phyloP scores from a whole-genome alignment of 2,113 vertebrate genomes.

The Heliornis fulica region DNA sequence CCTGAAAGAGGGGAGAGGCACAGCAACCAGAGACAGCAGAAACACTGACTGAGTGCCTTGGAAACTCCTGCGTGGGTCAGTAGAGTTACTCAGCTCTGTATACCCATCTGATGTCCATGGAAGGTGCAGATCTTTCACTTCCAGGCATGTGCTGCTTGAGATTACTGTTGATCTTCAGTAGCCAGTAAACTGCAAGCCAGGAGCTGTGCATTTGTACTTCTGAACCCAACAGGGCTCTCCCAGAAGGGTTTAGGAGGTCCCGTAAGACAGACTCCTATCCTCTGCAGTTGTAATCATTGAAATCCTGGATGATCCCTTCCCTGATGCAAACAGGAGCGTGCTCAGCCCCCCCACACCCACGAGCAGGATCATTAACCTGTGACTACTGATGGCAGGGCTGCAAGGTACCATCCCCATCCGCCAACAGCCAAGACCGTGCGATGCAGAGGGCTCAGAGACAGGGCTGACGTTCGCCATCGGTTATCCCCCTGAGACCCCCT shows the following conservation, averaged over 20 bases:
- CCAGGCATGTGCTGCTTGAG: background rate
- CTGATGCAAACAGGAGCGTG: background rate
- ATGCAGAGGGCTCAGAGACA: background rate
- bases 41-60: background rate
- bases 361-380: background rate
- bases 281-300: background rate
- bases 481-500: background rate
- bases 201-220: background rate
- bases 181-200: background rate
- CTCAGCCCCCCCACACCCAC: background rate
- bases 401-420: background rate
- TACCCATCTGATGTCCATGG: background rate
- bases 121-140: background rate
- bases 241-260: background rate
- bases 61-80: background rate
- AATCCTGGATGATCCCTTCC: background rate
- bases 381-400: background rate
- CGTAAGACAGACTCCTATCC: background rate
- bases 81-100: background rate
- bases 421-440: background rate
- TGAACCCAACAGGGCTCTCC: background rate
- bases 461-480: background rate
- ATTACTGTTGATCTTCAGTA: background rate
- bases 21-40: background rate
- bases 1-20: background rate